These are phyloP conservation scores for Anorthoa munda DNA, from an alignment of 2,888 invertebrate genomes.

Conservation along the genomic window DNA sequence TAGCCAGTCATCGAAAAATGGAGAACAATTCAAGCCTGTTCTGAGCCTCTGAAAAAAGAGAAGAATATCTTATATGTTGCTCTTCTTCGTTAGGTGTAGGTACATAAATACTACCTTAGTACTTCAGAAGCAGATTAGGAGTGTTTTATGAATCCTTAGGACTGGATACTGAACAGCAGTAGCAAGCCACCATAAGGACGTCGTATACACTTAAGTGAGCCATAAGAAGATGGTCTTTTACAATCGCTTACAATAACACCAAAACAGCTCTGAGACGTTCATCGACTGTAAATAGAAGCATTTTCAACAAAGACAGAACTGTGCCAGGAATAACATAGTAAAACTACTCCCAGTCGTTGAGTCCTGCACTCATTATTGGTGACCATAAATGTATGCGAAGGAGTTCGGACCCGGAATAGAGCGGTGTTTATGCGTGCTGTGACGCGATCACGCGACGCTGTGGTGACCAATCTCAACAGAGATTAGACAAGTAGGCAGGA, in stretches of 20 bases:
- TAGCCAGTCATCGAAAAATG: background rate
- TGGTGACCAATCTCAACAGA: too few species aligned
- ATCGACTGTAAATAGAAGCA: conserved; percentile 13
- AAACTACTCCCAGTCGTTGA: conserved; percentile 23
- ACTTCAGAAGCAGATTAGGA: background rate
- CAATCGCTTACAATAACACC: background rate
- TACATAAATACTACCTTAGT: background rate
- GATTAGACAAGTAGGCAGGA: too few species aligned
- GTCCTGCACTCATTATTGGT: conserved; percentile 33
- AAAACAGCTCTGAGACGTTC: conserved; percentile 7
- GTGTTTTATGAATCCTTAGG: background rate
- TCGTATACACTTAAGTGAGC: background rate
- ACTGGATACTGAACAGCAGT: background rate
- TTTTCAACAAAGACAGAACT: conserved; percentile 40
- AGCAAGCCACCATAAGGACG: background rate
- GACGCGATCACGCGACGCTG: background rate
- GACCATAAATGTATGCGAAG: conserved; percentile 47
- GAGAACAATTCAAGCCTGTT: background rate
- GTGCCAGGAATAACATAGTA: conserved; percentile 38
- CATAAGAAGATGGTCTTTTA: background rate
- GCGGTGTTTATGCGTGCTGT: conserved; percentile 9
- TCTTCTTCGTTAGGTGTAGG: background rate
- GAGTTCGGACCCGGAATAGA: conserved; percentile 35
- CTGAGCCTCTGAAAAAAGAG: background rate
- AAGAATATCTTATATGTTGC: background rate